phyloP scores from a whole-genome alignment of 2,113 vertebrate genomes.

The Zosterops pallidus region DNA sequence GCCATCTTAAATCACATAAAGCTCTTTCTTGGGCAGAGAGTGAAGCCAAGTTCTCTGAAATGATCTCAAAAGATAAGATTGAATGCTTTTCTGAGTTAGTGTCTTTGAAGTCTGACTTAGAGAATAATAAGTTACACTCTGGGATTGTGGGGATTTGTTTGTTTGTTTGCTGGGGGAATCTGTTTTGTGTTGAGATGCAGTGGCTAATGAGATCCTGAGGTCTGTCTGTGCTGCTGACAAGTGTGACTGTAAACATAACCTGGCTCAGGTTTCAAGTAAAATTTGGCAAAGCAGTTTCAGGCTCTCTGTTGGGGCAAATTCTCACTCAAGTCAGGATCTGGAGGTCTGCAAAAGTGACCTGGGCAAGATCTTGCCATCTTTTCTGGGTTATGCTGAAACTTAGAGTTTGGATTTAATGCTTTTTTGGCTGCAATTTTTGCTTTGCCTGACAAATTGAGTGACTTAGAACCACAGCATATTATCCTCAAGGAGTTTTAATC shows the following conservation, averaged over 20 bases:
- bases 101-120: background rate
- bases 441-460: background rate
- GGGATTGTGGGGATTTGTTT: background rate
- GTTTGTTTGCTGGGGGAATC: background rate
- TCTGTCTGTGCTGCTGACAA: background rate
- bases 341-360: background rate
- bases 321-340: background rate
- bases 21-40: background rate
- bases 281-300: background rate
- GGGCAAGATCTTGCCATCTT: background rate
- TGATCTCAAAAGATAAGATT: background rate
- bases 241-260: background rate
- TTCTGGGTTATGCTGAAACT: background rate
- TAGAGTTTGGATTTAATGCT: background rate
- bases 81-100: background rate
- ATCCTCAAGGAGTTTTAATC: background rate
- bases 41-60: background rate
- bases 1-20: background rate
- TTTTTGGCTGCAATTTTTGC: background rate
- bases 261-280: background rate
- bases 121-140: rapidly evolving
- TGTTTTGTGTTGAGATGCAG: background rate
- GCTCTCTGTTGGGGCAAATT: background rate
- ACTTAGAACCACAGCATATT: background rate
- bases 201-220: background rate